Base-by-base conservation (phyloP, 2,888 invertebrate species). In the Eurytoma adleriae region DNA sequence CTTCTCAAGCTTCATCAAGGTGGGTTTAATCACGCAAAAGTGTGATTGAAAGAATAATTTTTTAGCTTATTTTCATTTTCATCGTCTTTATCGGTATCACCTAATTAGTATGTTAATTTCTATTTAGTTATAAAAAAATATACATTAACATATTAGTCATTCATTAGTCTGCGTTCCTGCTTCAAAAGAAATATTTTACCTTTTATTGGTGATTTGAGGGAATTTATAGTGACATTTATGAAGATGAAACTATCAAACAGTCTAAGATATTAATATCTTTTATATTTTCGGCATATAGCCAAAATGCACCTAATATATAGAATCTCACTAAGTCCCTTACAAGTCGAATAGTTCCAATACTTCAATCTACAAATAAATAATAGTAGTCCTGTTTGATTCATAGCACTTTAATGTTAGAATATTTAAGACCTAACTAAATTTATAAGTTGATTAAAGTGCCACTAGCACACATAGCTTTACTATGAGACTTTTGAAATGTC, bases 181-280 rank as follows among this genome's bases (percentile, higher is more conserved):
- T 64, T 77, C 57, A 1, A 52, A 40, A 67, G 67, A 67, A 67
- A 72, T 78, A 78, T 72, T 59, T 78, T 59, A 71, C 24, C 71
- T 40, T 72, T 59, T 59, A 78, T 61, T 67, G 59, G 40, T 27
- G 24, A 67, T 78, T 73, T 12, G 16, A 10, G 20, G n/a, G 16
- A 78, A 87, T 86, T 85, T 85, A 87, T 79, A 80, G 69, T 69
- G 83, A 85, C 85, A 80, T 78, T 87, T 85, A 86, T 85, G 83
- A 87, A 84, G 83, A 85, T 77, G 82, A 81, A 84, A 73, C 81
- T 79, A 84, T 85, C 84, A 85, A 84, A 83, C 82, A 75, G 83
- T 82, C 80, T n/a, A 20, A 71, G 64, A 27, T 40, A 67, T 67
- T 79, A 75, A 75, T 75, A 61, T 76, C 54, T 57, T 72, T 57